Evolutionary conservation across 1,140 invertebrate species (phyloP), one percentile per base, ranked within the genome.

Genomic region (Drosophila tristis): DNA sequence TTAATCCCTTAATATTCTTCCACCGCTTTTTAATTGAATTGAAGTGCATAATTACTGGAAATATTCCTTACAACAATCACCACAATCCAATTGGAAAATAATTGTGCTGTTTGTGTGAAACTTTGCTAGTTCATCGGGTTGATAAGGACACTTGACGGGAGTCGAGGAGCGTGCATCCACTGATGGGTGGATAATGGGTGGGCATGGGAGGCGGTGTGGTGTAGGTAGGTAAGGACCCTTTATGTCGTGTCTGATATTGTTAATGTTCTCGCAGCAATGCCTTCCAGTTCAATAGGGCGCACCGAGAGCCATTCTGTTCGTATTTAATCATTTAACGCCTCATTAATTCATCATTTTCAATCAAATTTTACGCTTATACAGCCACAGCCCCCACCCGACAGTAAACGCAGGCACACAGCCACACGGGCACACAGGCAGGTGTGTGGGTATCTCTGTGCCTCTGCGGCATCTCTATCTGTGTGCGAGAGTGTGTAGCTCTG

Each of bases 311-410:
- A 75, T 74, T 57, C 72, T 74, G 50, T 74, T 74, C 73, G 74
- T 71, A 89, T 89, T 79, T 90, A 90, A 78, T 77, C 85, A 89
- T 89, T 89, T 89, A 89, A 89, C 84, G 84, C 84, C 85, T 89
- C 84, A 89, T 89, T 89, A 89, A 89, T 89, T 89, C 84, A 89
- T 89, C 84, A 89, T 80, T 89, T 90, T 89, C 84, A 89, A 89
- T 89, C 68, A 89, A 77, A 89, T 89, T 89, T 89, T 90, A 89
- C 84, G 84, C 84, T 89, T 53, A 74, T 56, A 39, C 31, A 55
- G 29, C 43, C 43, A 31, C 51, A 35, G 23, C 55, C 31, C 35
- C 35, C 35, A 13, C 65, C 45, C 35, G 45, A 48, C 56, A 43
- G 50, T 61, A 62, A 68, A 81, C 65, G 67, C 75, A 65, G 66